Base-by-base conservation (phyloP, 2,797 vertebrate genomes). In the Ambastaia sidthimunki region DNA sequence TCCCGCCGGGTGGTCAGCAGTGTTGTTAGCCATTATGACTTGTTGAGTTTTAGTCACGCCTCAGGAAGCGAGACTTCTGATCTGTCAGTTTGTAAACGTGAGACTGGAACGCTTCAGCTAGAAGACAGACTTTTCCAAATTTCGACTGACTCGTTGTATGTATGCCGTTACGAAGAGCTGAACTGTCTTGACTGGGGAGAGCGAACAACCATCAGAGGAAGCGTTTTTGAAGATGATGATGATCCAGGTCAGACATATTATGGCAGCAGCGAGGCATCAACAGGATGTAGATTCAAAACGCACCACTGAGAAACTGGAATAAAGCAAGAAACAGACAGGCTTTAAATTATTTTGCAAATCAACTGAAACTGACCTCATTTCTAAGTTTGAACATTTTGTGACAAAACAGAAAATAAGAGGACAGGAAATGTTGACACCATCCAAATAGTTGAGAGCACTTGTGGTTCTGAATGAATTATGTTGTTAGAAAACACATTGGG, bases 1-100 rank as follows among this genome's bases (percentile, higher is more conserved):
- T 78, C 94, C 93, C 0, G 94, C 93, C 86, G 95, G 95, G 88
- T 97, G 96, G 76, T 97, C 96, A 0, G 91, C 92, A 48, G 94
- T 93, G 91, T 95, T 97, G 91, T 96, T 97, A 4, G 95, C 95
- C 96, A 97, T 96, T 87, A 85, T 77, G 78, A 71, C 85, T 70
- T 2, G 48, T 31, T 68, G 15, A 50, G 52, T 62, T 23, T 76
- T 13, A 54, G 44, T 83, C 76, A 37, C 59, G 47, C 28, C 47
- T 31, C 13, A 59, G 66, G 50, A 74, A 23, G 52, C 47, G 65
- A 82, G 44, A 34, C 67, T 52, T 34, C 31, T 7, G 7, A 54
- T 52, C 28, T 11, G 16, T 78, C 25, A n/a, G 54, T 68, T 21
- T 62, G 83, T 81, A 78, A 63, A 25, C 54, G 21, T 44, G 85